Percentiles rank a stretch among this genome's conserved stretches.
phyloP scores from a whole-genome alignment of 2,113 vertebrate genomes.

The Nothobranchius furzeri region DNA sequence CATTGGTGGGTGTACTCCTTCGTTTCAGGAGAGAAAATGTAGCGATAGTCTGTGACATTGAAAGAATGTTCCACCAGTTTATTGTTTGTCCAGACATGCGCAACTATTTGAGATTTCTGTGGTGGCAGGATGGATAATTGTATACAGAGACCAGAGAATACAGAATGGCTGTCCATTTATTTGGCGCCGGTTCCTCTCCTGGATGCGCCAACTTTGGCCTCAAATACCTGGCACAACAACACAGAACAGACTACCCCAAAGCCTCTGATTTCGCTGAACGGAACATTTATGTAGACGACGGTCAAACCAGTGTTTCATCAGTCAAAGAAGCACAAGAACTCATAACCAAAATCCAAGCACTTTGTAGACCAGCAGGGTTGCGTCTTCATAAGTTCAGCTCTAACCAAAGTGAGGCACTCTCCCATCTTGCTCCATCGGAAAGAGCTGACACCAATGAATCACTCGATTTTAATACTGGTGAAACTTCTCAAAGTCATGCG shows the following conservation, averaged over 20 bases:
- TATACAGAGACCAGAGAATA: slow-evolving; percentile 2
- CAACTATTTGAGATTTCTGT: too few species aligned
- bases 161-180: background rate
- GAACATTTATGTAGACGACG: slow-evolving; percentile 11
- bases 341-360: background rate
- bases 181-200: background rate
- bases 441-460: background rate
- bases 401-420: background rate
- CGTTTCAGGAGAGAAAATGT: too few species aligned
- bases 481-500: background rate
- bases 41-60: too few species aligned
- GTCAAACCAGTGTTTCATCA: background rate
- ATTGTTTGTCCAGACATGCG: too few species aligned
- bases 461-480: background rate
- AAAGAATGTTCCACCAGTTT: too few species aligned
- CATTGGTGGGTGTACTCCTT: too few species aligned
- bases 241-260: background rate
- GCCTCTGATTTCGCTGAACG: slow-evolving; percentile 13
- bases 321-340: background rate
- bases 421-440: background rate
- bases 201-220: slow-evolving; percentile 22
- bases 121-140: background rate
- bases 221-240: background rate
- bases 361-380: slow-evolving; percentile 8
- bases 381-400: slow-evolving; percentile 14